Evolutionary conservation across 2,797 vertebrate genomes (phyloP).

Genomic region (Helostoma temminkii): DNA sequence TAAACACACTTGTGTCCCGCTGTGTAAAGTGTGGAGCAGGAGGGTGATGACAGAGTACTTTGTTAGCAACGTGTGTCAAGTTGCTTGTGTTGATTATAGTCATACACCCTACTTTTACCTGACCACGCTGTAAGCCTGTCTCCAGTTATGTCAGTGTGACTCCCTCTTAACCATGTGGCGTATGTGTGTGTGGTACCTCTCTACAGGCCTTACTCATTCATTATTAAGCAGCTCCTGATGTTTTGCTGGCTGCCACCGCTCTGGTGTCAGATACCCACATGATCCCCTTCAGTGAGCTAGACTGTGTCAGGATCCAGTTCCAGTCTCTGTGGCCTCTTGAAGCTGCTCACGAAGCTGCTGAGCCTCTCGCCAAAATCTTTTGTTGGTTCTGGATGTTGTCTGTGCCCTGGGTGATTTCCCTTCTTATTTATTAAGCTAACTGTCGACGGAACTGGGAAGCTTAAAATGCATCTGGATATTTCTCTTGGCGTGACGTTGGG

Average conservation of each 20-base stretch:
- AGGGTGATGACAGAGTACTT: slow-evolving; percentile 45
- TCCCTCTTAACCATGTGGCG: slow-evolving; percentile 65
- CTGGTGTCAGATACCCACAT: slow-evolving; percentile 79
- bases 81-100: slow-evolving; percentile 65
- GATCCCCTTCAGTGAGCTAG: slow-evolving; percentile 77
- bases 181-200: slow-evolving; percentile 34
- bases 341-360: slow-evolving; percentile 23
- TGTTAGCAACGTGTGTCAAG: slow-evolving; percentile 65
- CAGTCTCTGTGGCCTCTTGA: slow-evolving; percentile 39
- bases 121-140: slow-evolving; percentile 61
- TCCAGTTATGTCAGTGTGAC: slow-evolving; percentile 68
- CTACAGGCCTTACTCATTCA: slow-evolving; percentile 68
- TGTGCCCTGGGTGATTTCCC: slow-evolving; percentile 17
- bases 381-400: slow-evolving; percentile 30
- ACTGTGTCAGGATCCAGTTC: slow-evolving; percentile 71
- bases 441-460: slow-evolving; percentile 40
- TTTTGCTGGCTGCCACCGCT: slow-evolving; percentile 70
- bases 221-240: slow-evolving; percentile 80
- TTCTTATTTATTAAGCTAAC: slow-evolving; percentile 36
- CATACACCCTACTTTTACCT: slow-evolving; percentile 65
- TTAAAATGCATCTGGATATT: slow-evolving; percentile 73
- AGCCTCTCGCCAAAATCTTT: slow-evolving; percentile 15
- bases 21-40: slow-evolving; percentile 21
- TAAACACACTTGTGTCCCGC: slow-evolving; percentile 11
- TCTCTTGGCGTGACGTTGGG: slow-evolving; percentile 51